Conservation (phyloP, 1,140 invertebrate species). For the Cataglyphis hispanica region DNA sequence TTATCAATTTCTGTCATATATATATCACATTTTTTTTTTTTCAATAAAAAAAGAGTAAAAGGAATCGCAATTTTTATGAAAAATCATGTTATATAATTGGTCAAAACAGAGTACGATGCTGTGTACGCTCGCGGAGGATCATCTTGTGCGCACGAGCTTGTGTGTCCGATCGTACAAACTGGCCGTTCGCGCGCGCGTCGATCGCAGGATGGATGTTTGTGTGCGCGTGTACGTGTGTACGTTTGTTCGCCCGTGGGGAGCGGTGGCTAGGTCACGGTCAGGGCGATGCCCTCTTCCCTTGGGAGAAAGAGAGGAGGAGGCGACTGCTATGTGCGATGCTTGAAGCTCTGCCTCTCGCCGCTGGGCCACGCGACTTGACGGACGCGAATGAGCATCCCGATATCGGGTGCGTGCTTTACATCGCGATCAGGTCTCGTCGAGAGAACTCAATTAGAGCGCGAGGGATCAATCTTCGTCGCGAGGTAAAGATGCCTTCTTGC, state of each 20-base stretch:
- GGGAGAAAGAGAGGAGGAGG: constrained; percentile 70
- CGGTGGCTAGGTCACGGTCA: constrained; percentile 84
- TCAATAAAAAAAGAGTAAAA: neutral
- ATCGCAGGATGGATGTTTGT: constrained; percentile 11
- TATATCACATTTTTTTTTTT: neutral
- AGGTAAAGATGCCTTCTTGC: neutral
- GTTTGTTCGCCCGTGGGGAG: constrained; percentile 72
- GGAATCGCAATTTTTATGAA: constrained; percentile 6
- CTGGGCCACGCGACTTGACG: constrained; percentile 42
- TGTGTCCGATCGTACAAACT: constrained; percentile 15
- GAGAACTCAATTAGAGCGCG: constrained; percentile 44
- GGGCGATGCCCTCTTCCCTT: constrained; percentile 84
- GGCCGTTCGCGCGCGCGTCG: constrained; percentile 23
- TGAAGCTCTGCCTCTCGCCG: constrained; percentile 37
- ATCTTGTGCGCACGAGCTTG: constrained; percentile 8
- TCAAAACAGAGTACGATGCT: neutral
- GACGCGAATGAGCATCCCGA: constrained; percentile 4
- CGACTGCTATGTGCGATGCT: neutral
- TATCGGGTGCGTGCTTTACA: constrained; percentile 25
- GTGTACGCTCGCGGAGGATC: constrained; percentile 1
- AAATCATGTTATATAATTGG: neutral
- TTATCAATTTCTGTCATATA: neutral
- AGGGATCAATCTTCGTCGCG: constrained; percentile 37
- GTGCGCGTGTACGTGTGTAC: constrained; percentile 66
- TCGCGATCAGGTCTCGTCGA: constrained; percentile 32